A percentile compares a stretch with the other conserved stretches of the same genome.
Conservation (phyloP, 2,113 vertebrate species). For the Carettochelys insculpta region DNA sequence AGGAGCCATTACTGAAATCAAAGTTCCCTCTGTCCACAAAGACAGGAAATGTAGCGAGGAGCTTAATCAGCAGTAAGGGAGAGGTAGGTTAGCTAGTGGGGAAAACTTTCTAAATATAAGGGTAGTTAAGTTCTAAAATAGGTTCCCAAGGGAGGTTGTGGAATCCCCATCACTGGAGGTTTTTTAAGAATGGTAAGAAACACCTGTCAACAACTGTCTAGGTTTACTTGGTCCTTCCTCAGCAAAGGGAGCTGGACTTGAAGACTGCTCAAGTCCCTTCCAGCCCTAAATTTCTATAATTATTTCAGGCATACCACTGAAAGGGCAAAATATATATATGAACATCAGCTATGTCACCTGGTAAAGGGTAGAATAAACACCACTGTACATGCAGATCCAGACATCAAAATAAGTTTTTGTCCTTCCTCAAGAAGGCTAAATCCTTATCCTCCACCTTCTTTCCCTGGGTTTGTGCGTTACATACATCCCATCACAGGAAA, state of each 20-base stretch:
- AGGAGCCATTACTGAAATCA: not conserved
- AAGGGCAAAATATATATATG: not conserved
- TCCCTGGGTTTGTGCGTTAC: not conserved
- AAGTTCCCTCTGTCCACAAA: not conserved
- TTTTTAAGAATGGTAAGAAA: not conserved
- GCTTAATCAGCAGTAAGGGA: not conserved
- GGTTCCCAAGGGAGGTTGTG: not conserved
- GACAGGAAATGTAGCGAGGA: not conserved
- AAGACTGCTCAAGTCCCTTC: not conserved
- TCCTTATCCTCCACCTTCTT: rapidly evolving
- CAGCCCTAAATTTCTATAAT: not conserved
- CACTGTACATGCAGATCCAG: not conserved
- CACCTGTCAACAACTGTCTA: not conserved
- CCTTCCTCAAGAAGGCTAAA: not conserved
- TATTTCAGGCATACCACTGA: not conserved
- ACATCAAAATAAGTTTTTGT: not conserved
- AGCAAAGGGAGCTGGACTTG: not conserved
- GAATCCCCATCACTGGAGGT: not conserved
- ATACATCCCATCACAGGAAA: rapidly evolving
- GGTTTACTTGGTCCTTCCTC: not conserved
- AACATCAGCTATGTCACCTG: not conserved
- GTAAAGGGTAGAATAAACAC: not conserved
- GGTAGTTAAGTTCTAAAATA: not conserved
- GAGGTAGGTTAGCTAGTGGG: too few species aligned
- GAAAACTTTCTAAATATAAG: not conserved